Base-by-base conservation (phyloP, 2,797 vertebrate genomes). In the Euphonia xanthogaster region DNA sequence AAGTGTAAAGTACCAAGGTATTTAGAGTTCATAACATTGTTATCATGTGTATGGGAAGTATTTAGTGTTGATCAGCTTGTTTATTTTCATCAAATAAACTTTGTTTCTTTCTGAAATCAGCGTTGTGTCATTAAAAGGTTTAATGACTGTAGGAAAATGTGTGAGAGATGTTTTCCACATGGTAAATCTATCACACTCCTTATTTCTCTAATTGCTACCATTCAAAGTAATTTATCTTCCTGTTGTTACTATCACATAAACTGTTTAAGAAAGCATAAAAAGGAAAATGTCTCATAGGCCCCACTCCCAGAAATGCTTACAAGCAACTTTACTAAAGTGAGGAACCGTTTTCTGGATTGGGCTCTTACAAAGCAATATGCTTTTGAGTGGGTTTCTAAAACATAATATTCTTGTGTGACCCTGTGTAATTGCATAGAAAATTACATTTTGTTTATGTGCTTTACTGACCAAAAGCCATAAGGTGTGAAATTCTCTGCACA, bases 21-120 rank as follows among this genome's bases (percentile, higher is more conserved):
- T 98, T 97, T 98, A 98, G 96, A 97, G 96, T 97, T 98, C 98
- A 98, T 97, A 97, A 97, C 94, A 97, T 98, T 98, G 97, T 98
- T 98, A 97, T 97, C 97, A 98, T 96, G 98, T 98, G 97, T 98
- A 98, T 98, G 98, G 98, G 97, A 97, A 98, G 97, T 99, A 98
- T 98, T 98, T 98, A 98, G 98, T 98, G 98, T 98, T 98, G 98
- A 98, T 98, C 98, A 98, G 98, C 99, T 99, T 98, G 98, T 99
- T 99, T 99, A 98, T 99, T 99, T 99, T 98, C 99, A 99, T 99
- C 98, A 98, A 99, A 99, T 99, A 99, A 99, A 99, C 98, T 98
- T 97, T 98, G 98, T 97, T 98, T 99, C 99, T 99, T 99, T 99
- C 98, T 98, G 98, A 98, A 96, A 91, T 94, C 88, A 93, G 95